Evolutionary conservation across 2,113 vertebrate genomes (phyloP).

Genomic region (Microcebus lehilahytsara): DNA sequence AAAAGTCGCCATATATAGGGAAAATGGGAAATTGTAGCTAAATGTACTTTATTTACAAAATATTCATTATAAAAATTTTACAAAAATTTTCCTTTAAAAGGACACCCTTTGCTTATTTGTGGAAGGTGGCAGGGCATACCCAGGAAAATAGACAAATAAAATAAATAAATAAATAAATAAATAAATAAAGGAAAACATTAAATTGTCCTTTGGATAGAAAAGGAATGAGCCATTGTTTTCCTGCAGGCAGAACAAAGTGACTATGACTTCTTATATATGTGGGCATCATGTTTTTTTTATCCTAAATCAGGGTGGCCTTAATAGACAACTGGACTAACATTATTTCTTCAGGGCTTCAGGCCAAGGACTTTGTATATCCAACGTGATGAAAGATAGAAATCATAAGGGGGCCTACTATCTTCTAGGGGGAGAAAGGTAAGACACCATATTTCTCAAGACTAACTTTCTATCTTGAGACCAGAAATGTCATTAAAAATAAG

Average conservation of each 20-base stretch:
- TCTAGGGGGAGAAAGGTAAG: neutral
- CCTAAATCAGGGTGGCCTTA: neutral
- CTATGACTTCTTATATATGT: neutral
- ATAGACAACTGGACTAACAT: neutral
- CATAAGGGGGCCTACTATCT: neutral
- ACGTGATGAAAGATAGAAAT: neutral
- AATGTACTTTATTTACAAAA: too few relatives aligned
- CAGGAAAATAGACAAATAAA: neutral
- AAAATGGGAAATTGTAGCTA: too few relatives aligned
- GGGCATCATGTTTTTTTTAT: neutral
- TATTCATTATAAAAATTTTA: too few relatives aligned
- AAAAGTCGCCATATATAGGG: too few relatives aligned
- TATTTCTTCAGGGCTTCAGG: neutral
- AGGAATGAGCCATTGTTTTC: neutral
- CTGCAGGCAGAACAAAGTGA: neutral
- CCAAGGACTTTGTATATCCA: neutral
- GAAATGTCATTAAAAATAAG: neutral
- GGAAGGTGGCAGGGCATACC: neutral
- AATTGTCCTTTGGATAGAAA: neutral
- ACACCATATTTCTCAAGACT: neutral
- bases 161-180: neutral
- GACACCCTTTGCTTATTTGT: neutral
- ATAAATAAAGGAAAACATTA: neutral
- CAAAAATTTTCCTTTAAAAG: too few relatives aligned
- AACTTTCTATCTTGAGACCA: neutral